phyloP scores from a whole-genome alignment of 2,888 invertebrate genomes.

The Dicyrtomina minuta region DNA sequence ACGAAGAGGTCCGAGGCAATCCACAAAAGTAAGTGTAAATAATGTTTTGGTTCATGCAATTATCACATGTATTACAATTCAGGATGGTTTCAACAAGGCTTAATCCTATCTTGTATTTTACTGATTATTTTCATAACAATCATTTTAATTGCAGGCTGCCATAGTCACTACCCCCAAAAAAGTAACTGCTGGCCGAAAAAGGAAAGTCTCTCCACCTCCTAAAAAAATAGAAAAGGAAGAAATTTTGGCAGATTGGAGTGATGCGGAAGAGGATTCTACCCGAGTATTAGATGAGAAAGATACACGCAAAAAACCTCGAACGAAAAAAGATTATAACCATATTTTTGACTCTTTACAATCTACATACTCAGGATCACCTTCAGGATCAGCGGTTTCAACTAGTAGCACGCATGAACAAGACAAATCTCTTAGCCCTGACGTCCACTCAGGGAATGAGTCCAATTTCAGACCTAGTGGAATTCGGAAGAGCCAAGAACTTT shows the following conservation, averaged over 20 bases:
- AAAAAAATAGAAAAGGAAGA: constrained; percentile 11
- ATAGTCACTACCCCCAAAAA: neutral
- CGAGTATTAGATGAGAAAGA: neutral
- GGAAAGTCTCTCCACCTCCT: neutral
- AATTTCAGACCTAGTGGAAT: no score
- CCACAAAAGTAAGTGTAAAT: no score
- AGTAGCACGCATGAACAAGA: neutral
- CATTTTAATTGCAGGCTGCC: no score
- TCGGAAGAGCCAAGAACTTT: no score
- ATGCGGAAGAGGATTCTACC: constrained; percentile 10
- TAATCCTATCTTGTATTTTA: no score
- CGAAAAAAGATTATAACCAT: neutral
- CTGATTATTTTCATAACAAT: no score
- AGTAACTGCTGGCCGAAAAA: neutral
- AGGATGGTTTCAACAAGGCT: no score
- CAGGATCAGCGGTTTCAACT: neutral
- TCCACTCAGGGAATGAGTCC: no score
- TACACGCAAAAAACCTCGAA: neutral
- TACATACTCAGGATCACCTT: neutral
- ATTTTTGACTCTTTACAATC: constrained; percentile 7
- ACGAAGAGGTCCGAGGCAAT: no score
- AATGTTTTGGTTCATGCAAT: no score
- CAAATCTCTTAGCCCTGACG: neutral
- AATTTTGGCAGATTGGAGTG: constrained; percentile 22
- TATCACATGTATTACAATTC: no score